Conservation (phyloP, 2,797 vertebrate genomes). For the Peromyscus aztecus region DNA sequence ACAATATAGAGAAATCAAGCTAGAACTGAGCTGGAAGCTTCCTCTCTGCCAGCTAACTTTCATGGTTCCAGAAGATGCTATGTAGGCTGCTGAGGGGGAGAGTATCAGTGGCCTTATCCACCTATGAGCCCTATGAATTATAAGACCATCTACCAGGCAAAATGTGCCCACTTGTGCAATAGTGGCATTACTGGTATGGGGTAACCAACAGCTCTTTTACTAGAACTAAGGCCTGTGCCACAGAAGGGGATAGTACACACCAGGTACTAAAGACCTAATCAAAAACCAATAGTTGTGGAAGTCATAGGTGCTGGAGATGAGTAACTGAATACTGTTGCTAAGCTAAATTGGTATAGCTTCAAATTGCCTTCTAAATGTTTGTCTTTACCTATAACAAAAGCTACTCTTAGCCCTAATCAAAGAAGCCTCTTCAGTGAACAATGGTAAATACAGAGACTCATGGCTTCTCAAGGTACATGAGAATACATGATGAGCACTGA, state of each 20-base stretch:
- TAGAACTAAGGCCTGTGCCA: not conserved
- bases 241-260: not conserved
- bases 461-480: not conserved
- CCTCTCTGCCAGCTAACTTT: not conserved
- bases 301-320: not conserved
- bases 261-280: not conserved
- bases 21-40: not conserved
- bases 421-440: not conserved
- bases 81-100: too few relatives aligned
- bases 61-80: not conserved
- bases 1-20: not conserved
- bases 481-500: not conserved
- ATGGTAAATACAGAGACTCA: not conserved
- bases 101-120: not conserved
- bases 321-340: too few relatives aligned
- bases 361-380: not conserved
- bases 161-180: not conserved
- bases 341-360: not conserved
- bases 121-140: not conserved
- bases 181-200: not conserved
- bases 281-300: not conserved
- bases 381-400: not conserved
- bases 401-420: not conserved
- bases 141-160: not conserved
- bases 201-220: not conserved